These are phyloP conservation scores for Battus philenor DNA, from an alignment of 1,140 invertebrate genomes.

Conservation along the genomic window DNA sequence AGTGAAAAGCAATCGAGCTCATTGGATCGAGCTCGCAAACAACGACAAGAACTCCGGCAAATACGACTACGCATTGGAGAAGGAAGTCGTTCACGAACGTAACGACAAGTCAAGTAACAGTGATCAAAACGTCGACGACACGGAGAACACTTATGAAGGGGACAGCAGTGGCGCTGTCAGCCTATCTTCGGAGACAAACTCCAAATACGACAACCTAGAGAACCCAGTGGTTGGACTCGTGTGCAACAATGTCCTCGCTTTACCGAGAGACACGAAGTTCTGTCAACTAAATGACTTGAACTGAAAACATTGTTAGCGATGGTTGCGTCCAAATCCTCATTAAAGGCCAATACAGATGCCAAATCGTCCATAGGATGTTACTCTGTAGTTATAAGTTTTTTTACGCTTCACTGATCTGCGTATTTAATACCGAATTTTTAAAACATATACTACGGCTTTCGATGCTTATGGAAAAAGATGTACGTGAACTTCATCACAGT, in stretches of 20 bases:
- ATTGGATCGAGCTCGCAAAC: slow-evolving; percentile 88
- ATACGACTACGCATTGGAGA: slow-evolving; percentile 48
- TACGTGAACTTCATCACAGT: too few species aligned
- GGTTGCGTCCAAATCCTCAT: slow-evolving; percentile 25
- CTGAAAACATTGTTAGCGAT: slow-evolving; percentile 20
- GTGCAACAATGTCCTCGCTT: slow-evolving; percentile 41
- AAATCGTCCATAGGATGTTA: slow-evolving; percentile 31
- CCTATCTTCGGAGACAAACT: slow-evolving; percentile 64
- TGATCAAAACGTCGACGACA: slow-evolving; percentile 59
- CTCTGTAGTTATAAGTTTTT: slow-evolving; percentile 16
- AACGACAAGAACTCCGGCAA: slow-evolving; percentile 60
- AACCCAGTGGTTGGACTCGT: slow-evolving; percentile 66
- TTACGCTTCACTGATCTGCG: slow-evolving; percentile 7
- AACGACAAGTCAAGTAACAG: slow-evolving; percentile 60
- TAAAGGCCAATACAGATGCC: slow-evolving; percentile 47
- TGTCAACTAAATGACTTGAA: slow-evolving; percentile 56
- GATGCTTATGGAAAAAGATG: background rate
- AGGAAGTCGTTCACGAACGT: slow-evolving; percentile 33
- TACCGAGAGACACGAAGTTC: slow-evolving; percentile 52
- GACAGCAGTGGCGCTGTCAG: slow-evolving; percentile 65
- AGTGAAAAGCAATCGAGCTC: slow-evolving; percentile 86
- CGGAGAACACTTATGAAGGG: slow-evolving; percentile 57
- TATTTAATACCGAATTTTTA: background rate
- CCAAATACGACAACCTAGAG: slow-evolving; percentile 64
- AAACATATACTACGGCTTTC: too few species aligned